Conservation (phyloP, 2,888 invertebrate genomes). For the Diaprepes abbreviatus region DNA sequence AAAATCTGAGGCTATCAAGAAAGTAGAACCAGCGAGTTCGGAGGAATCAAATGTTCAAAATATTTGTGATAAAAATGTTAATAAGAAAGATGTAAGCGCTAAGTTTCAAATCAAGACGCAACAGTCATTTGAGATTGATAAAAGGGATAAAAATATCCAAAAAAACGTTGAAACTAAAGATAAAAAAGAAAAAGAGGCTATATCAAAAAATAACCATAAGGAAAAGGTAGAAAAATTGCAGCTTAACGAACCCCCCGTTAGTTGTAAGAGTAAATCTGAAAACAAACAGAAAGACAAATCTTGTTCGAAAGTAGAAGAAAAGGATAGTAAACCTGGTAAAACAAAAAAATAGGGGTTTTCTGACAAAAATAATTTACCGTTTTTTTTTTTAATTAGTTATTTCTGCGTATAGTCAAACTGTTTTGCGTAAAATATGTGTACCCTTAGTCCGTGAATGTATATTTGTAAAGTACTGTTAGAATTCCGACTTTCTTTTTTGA, state of each 20-base stretch:
- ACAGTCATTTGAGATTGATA: conserved; percentile 18
- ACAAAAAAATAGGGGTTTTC: conserved; percentile 28
- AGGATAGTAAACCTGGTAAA: conserved; percentile 39
- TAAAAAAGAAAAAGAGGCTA: conserved; percentile 14
- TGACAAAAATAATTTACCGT: conserved; percentile 5
- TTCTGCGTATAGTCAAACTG: conserved; percentile 13
- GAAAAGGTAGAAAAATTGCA: conserved; percentile 5
- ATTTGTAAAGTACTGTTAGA: conserved; percentile 20
- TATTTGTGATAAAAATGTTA: conserved; percentile 1
- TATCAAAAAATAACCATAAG: conserved; percentile 9
- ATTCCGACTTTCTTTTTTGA: conserved; percentile 16
- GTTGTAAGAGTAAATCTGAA: conserved; percentile 29
- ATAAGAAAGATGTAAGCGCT: conserved; percentile 5
- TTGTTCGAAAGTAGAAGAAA: conserved; percentile 39
- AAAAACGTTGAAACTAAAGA: conserved; percentile 12
- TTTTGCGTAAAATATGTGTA: conserved; percentile 20
- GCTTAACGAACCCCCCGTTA: conserved; percentile 3
- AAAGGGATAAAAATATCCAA: conserved; percentile 20
- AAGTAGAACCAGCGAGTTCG: background rate
- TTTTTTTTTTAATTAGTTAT: conserved; percentile 3
- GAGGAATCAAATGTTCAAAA: background rate
- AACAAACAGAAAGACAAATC: conserved; percentile 32
- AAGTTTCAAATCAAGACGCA: conserved; percentile 7
- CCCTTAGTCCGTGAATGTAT: conserved; percentile 16
- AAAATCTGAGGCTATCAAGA: conserved; percentile 8